Base-by-base conservation (phyloP, 2,888 invertebrate genomes). In the Tipula unca region DNA sequence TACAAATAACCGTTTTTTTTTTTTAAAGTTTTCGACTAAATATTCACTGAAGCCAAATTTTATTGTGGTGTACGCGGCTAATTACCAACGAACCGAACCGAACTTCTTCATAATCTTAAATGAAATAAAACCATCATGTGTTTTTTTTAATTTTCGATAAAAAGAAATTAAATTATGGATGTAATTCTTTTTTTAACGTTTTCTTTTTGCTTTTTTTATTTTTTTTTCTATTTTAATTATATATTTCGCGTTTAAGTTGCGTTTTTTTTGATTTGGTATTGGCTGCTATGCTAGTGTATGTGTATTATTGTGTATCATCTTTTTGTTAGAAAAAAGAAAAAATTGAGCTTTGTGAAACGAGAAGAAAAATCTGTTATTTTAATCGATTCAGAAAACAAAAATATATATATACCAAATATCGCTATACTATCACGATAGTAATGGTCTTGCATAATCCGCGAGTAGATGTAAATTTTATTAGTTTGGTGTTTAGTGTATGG, bases 31-130 rank as follows among this genome's bases (percentile, higher is more conserved):
- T 69, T 69, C 69, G 10, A 25, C 20, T 69, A 25, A 25, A 69
- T 69, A 69, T 69, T 69, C 20, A 69, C 20, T 69, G 25, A 69
- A 69, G 69, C 25, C 69, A n/a, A 39, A 48, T 48, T 69, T 69
- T 25, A 69, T 25, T 25, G 69, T 25, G 25, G 69, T 69, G 10
- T 25, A 10, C 10, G 69, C 69, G 25, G 25, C 25, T 69, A 83
- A 83, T 83, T 83, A 32, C 17, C 83, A 83, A 32, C 83, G 83
- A 83, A 83, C 83, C 83, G 83, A 83, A 83, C 83, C 83, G 83
- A 83, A 35, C 83, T 83, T 83, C 83, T 83, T 83, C 83, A 83
- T 32, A 32, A 83, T 83, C 32, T 32, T 83, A 1, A 83, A 32
- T 83, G 83, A 83, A 83, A 83, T 83, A 83, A 83, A 83, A 32